Evolutionary conservation across 2,113 vertebrate species (phyloP).

Genomic region (Pygoscelis adeliae): DNA sequence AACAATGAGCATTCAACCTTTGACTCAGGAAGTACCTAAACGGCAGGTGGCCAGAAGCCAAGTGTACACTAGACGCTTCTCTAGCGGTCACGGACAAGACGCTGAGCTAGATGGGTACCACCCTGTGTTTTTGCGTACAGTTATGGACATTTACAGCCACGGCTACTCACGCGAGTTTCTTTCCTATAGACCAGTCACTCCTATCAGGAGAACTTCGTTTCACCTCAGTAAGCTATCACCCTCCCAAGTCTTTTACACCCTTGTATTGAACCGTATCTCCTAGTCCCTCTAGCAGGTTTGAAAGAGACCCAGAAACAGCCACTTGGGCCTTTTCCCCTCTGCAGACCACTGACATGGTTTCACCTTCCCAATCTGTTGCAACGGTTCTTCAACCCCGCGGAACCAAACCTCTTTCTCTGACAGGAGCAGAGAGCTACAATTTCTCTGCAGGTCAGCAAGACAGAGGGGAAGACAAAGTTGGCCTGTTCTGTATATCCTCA

Average conservation of each 20-base stretch:
- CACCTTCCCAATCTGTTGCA: not conserved
- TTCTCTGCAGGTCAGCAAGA: not conserved
- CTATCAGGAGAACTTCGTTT: not conserved
- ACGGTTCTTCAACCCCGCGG: not conserved
- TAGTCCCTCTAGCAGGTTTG: not conserved
- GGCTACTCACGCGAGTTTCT: not conserved
- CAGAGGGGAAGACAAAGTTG: not conserved
- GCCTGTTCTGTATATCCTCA: not conserved
- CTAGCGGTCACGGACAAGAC: not conserved
- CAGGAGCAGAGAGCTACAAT: not conserved
- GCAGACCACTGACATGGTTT: not conserved
- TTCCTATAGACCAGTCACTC: not conserved
- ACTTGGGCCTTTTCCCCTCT: not conserved
- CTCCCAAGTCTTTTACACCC: not conserved
- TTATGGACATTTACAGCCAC: not conserved
- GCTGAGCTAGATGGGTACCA: not conserved
- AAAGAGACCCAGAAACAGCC: not conserved
- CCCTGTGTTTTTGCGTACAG: not conserved
- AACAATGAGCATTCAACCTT: not conserved
- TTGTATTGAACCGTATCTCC: not conserved
- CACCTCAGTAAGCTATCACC: not conserved
- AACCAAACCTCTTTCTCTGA: not conserved
- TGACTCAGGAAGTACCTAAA: not conserved
- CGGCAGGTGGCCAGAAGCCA: not conserved
- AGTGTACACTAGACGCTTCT: not conserved